phyloP scores from a whole-genome alignment of 2,888 invertebrate species.

The Drosophila ezoana region DNA sequence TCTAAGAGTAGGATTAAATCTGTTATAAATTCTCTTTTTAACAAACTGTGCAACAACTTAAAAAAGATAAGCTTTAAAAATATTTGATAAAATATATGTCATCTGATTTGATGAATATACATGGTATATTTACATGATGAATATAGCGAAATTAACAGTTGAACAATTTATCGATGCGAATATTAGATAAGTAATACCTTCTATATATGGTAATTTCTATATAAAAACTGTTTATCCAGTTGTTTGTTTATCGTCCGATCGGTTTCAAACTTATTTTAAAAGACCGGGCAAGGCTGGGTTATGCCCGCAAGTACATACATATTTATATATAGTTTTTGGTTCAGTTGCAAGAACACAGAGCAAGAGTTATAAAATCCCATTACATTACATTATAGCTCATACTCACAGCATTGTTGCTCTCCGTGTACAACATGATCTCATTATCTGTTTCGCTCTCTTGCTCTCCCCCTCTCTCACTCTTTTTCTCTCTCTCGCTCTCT shows the following conservation, averaged over 20 bases:
- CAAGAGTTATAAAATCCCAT: constrained; percentile 2
- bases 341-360: constrained; percentile 6
- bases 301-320: background rate
- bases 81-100: too few species aligned
- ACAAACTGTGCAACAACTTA: too few species aligned
- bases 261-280: too few species aligned
- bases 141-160: too few species aligned
- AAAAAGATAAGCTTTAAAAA: too few species aligned
- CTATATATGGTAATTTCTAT: too few species aligned
- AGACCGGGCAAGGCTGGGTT: too few species aligned
- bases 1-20: constrained; percentile 2
- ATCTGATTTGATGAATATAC: too few species aligned
- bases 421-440: background rate
- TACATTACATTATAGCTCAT: constrained; percentile 2
- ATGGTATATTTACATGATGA: too few species aligned
- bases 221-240: background rate
- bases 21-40: background rate
- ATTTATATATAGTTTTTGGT: background rate
- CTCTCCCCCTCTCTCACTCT: constrained; percentile 1
- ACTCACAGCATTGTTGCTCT: background rate
- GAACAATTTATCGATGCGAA: too few species aligned
- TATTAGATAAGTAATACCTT: too few species aligned
- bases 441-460: constrained; percentile 20
- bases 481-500: background rate
- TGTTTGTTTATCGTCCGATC: too few species aligned